These are phyloP conservation scores for Rosalia funebris DNA, from an alignment of 2,888 invertebrate genomes.

Conservation along the genomic window DNA sequence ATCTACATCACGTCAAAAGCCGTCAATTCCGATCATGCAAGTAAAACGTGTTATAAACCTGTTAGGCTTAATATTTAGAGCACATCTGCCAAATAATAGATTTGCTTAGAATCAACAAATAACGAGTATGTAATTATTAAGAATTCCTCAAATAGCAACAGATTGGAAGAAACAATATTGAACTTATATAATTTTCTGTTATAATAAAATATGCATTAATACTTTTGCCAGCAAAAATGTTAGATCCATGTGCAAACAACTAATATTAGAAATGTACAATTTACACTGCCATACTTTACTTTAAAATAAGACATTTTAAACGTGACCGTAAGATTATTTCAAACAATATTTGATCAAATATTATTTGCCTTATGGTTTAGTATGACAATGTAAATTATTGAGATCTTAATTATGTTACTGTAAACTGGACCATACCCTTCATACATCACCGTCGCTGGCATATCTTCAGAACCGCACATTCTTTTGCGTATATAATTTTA, in stretches of 20 bases:
- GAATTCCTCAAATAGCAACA: not conserved
- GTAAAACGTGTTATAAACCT: no score
- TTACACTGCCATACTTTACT: conserved; percentile 11
- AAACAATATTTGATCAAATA: conserved; percentile 16
- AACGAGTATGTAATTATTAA: not conserved
- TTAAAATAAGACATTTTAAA: conserved; percentile 17
- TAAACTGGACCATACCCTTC: not conserved
- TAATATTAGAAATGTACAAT: not conserved
- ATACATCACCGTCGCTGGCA: no score
- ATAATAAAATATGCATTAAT: not conserved
- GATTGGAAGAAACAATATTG: not conserved
- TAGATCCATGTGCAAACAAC: not conserved
- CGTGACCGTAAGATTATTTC: conserved; percentile 7
- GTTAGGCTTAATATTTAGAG: no score
- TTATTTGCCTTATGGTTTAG: conserved; percentile 16
- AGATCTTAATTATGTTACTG: conserved; percentile 14
- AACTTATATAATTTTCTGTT: not conserved
- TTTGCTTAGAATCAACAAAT: not conserved
- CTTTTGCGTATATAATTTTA: no score
- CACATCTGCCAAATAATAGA: not conserved
- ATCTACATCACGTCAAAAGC: no score
- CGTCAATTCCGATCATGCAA: no score
- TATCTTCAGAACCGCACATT: no score
- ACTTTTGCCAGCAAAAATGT: not conserved
- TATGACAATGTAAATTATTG: conserved; percentile 4